A percentile compares a stretch with the other conserved stretches of the same genome.
These are phyloP conservation scores for Ladona fulva DNA, from an alignment of 1,140 invertebrate species.

Conservation along the genomic window DNA sequence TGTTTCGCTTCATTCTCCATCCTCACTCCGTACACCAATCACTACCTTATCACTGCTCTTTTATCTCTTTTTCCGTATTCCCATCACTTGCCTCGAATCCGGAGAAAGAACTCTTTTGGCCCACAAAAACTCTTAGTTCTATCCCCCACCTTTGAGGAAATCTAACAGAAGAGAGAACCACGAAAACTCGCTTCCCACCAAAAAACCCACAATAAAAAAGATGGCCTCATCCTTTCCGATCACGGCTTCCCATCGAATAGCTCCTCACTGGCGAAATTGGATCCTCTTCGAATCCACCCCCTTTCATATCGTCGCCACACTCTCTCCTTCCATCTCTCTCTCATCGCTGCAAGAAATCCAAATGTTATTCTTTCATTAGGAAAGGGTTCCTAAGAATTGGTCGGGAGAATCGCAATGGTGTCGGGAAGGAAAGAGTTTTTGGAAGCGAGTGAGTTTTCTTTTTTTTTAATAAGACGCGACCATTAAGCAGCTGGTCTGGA, in stretches of 20 bases:
- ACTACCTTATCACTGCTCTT: no score
- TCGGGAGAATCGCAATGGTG: background rate
- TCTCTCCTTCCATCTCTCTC: background rate
- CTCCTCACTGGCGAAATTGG: background rate
- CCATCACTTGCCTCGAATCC: no score
- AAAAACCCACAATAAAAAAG: no score
- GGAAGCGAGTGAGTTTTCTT: background rate
- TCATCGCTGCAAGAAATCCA: background rate
- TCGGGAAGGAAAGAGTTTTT: background rate
- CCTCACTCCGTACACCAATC: no score
- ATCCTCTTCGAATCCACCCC: background rate
- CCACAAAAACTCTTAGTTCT: no score
- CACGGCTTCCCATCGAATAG: background rate
- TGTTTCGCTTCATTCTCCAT: no score
- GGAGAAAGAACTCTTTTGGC: no score
- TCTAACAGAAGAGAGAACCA: no score
- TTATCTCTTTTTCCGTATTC: no score
- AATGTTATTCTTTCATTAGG: constrained; percentile 10
- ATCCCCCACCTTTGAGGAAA: no score
- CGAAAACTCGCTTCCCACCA: no score
- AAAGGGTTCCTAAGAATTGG: background rate
- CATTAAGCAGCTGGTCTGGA: background rate
- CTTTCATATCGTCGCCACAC: background rate
- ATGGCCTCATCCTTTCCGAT: background rate
- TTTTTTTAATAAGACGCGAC: background rate